Evolutionary conservation across 37 sponge, comb jelly and placozoan genomes (phyloP), one percentile per base, ranked within the genome.

Genomic region (Petrosia ficiformis): DNA sequence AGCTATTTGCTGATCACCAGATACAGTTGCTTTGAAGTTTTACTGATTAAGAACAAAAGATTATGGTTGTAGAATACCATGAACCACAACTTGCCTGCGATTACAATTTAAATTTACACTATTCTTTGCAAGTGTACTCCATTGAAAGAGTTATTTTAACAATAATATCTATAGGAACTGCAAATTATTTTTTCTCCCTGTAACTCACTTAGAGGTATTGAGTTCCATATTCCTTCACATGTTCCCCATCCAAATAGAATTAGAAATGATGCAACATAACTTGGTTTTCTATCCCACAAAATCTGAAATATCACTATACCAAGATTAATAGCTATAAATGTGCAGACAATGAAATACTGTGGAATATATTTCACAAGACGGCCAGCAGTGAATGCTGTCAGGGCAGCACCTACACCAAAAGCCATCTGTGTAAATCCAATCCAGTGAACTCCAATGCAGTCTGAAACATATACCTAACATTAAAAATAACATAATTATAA

Each of bases 161-260:
- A n/a, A n/a, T n/a, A n/a, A n/a, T n/a, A n/a, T n/a, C n/a, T n/a
- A n/a, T n/a, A n/a, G n/a, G n/a, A n/a, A n/a, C n/a, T n/a, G n/a
- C n/a, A n/a, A n/a, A n/a, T n/a, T n/a, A n/a, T n/a, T n/a, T n/a
- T n/a, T n/a, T n/a, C n/a, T n/a, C n/a, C n/a, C n/a, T n/a, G n/a
- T n/a, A n/a, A n/a, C 89, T 43, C 54, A 88, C 89, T 82, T 82
- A 75, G 56, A 22, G 54, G 8, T 22, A 78, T 44, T 33, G 79
- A 81, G 57, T 88, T 77, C 83, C 83, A 82, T 16, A 82, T 57
- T 34, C 69, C 89, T 66, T 78, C 80, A 42, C 72, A 68, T 0
- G 44, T 43, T 19, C 89, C 89, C 78, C 78, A 88, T 44, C 67
- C 71, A 43, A 73, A 16, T 10, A 72, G 54, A 70, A 82, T 56